Evolutionary conservation across 2,888 invertebrate species (phyloP).

Genomic region (Smittia sp.): DNA sequence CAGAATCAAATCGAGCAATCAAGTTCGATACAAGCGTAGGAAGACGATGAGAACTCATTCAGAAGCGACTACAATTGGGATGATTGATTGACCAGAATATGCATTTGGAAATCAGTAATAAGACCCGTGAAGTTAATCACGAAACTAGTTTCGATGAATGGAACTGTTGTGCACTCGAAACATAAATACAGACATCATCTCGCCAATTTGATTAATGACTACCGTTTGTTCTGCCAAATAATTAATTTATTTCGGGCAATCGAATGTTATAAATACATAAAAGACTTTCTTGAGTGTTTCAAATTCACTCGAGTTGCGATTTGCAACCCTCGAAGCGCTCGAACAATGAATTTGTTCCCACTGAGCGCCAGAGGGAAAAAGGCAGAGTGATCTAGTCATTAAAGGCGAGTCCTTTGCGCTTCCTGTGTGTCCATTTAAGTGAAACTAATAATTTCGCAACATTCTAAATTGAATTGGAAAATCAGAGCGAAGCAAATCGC

Average conservation of each 20-base stretch:
- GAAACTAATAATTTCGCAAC: constrained; percentile 21
- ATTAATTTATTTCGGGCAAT: constrained; percentile 39
- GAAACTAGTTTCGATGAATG: constrained; percentile 23
- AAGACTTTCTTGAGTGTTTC: constrained; percentile 35
- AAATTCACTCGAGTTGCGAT: constrained; percentile 29
- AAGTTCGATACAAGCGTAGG: neutral
- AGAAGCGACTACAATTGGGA: neutral
- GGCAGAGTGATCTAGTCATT: neutral
- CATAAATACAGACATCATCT: constrained; percentile 18
- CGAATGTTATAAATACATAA: constrained; percentile 27
- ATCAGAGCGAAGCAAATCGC: constrained; percentile 15
- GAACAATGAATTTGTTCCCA: neutral
- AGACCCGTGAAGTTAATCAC: constrained; percentile 7
- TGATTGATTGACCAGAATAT: constrained; percentile 17
- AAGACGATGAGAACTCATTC: constrained; percentile 13
- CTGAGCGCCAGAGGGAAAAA: neutral
- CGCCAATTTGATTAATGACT: constrained; percentile 33
- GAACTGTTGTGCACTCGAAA: neutral
- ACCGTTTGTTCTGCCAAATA: constrained; percentile 15
- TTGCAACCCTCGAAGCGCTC: neutral
- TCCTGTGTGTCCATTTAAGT: constrained; percentile 25
- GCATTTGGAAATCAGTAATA: neutral
- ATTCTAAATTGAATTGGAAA: neutral
- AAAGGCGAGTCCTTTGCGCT: neutral
- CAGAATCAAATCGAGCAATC: constrained; percentile 1